phyloP scores from a whole-genome alignment of 2,888 invertebrate species.

The Hydrotaea cyrtoneurina region DNA sequence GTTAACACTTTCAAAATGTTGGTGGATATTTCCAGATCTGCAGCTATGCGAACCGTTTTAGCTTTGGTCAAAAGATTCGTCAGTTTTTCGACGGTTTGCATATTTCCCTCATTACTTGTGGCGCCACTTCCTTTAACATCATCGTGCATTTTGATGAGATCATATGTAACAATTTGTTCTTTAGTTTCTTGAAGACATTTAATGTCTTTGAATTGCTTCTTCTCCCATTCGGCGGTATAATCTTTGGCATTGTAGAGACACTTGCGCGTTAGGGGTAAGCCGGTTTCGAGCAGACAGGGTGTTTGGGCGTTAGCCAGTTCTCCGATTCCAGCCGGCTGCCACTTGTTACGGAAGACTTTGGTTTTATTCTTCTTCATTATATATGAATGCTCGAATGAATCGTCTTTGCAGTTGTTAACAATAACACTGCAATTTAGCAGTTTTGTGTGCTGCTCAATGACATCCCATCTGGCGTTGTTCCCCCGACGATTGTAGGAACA shows the following conservation, averaged over 20 bases:
- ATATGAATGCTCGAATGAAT: slow-evolving; percentile 42
- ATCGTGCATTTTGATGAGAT: slow-evolving; percentile 38
- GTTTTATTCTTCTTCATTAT: slow-evolving; percentile 21
- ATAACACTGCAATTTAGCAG: slow-evolving; percentile 42
- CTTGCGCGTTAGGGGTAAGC: slow-evolving; percentile 36
- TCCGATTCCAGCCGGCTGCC: slow-evolving; percentile 32
- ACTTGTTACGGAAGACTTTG: slow-evolving; percentile 6
- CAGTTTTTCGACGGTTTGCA: not conserved
- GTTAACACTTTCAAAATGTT: slow-evolving; percentile 49
- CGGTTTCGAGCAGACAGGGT: slow-evolving; percentile 37
- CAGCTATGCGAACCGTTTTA: slow-evolving; percentile 33
- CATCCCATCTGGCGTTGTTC: slow-evolving; percentile 22
- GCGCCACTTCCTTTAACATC: not conserved
- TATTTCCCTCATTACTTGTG: not conserved
- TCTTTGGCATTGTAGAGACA: slow-evolving; percentile 29
- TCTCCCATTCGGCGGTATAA: slow-evolving; percentile 45
- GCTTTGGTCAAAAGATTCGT: slow-evolving; percentile 3
- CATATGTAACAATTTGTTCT: slow-evolving; percentile 38
- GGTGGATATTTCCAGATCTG: slow-evolving; percentile 52
- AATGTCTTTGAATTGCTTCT: slow-evolving; percentile 17
- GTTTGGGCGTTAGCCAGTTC: slow-evolving; percentile 37
- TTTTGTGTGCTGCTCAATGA: not conserved
- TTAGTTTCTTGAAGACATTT: slow-evolving; percentile 32
- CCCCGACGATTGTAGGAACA: slow-evolving; percentile 38
- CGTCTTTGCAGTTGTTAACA: slow-evolving; percentile 10